A percentile compares a stretch with the other conserved stretches of the same genome.
phyloP scores from a whole-genome alignment of 2,113 vertebrate genomes.

The Silurus meridionalis region DNA sequence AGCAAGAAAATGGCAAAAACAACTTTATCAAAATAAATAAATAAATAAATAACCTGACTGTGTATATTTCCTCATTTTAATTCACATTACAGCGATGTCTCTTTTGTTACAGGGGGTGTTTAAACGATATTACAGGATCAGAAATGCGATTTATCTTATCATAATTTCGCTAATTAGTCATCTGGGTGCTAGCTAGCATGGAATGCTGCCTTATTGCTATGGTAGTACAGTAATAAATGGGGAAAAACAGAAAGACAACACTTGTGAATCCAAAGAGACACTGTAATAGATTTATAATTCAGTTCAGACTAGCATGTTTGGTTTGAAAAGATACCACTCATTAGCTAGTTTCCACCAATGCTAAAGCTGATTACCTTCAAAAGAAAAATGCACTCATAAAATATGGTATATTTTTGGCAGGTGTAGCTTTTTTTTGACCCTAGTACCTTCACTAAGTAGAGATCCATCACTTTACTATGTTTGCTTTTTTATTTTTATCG shows the following conservation, averaged over 20 bases:
- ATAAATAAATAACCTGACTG: background rate
- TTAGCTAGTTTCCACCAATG: background rate
- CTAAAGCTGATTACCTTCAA: background rate
- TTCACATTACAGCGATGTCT: background rate
- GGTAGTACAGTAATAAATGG: background rate
- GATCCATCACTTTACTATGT: background rate
- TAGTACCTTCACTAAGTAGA: background rate
- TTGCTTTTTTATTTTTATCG: background rate
- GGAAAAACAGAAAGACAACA: background rate
- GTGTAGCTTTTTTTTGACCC: too few relatives aligned
- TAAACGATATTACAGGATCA: background rate
- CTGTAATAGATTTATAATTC: background rate
- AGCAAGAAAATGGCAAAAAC: background rate
- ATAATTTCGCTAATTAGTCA: background rate
- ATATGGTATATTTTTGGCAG: background rate
- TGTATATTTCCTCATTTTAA: background rate
- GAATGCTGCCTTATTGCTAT: background rate
- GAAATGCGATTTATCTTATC: background rate
- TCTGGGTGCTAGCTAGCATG: background rate
- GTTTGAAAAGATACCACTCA: background rate
- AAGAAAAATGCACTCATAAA: background rate
- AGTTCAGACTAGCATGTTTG: background rate
- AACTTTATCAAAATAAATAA: background rate
- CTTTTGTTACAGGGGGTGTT: background rate
- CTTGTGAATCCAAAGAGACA: background rate